Conservation (phyloP, 1,140 invertebrate genomes). For the Campoletis sonorensis region DNA sequence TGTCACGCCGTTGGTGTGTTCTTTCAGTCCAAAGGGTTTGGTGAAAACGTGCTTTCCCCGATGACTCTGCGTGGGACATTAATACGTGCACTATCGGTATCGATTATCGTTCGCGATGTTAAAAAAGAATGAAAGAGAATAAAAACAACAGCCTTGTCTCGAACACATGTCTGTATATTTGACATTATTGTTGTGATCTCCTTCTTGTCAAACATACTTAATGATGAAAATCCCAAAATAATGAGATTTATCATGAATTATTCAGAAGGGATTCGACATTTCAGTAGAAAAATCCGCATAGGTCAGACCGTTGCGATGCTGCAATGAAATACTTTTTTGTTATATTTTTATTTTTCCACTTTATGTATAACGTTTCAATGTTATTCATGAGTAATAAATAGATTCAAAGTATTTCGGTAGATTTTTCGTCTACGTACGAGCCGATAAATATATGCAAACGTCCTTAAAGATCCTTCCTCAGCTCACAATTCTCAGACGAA, state of each 20-base stretch:
- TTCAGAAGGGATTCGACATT: background rate
- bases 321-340: background rate
- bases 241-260: slow-evolving; percentile 16
- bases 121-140: slow-evolving; percentile 7
- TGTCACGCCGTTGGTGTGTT: slow-evolving; percentile 29
- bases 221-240: background rate
- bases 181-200: background rate
- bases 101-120: slow-evolving; percentile 19
- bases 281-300: background rate
- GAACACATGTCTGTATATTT: background rate
- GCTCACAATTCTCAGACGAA: slow-evolving; percentile 34
- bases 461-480: background rate
- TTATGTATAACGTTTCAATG: slow-evolving; percentile 4
- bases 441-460: background rate
- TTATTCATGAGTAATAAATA: background rate
- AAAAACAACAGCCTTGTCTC: background rate
- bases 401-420: background rate
- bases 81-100: slow-evolving; percentile 22
- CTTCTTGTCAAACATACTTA: background rate
- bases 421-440: background rate
- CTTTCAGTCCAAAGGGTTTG: slow-evolving; percentile 28
- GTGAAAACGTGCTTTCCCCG: slow-evolving; percentile 15
- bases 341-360: too few species aligned
- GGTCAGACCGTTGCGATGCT: background rate
- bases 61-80: slow-evolving; percentile 34